These are phyloP conservation scores for Leptodactylus fuscus DNA, from an alignment of 2,113 vertebrate species.

Conservation along the genomic window DNA sequence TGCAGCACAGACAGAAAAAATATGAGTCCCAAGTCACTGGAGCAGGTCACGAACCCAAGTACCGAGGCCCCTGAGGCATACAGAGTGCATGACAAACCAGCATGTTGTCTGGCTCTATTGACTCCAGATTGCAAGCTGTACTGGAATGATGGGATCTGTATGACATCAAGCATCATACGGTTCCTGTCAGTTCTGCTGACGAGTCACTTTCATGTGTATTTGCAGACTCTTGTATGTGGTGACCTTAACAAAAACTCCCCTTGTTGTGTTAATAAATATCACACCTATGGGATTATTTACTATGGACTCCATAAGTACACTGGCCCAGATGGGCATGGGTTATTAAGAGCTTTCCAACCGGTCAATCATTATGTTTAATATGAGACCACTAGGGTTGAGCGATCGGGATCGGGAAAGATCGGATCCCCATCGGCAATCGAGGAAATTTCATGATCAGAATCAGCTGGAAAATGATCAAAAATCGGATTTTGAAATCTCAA, in stretches of 20 bases:
- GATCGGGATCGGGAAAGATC: too few relatives aligned
- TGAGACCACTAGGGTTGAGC: too few relatives aligned
- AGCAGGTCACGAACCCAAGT: background rate
- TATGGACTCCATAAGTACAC: background rate
- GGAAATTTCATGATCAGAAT: too few relatives aligned
- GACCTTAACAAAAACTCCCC: background rate
- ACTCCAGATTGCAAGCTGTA: background rate
- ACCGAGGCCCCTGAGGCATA: background rate
- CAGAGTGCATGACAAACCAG: background rate
- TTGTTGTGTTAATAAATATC: background rate
- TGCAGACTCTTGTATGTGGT: background rate
- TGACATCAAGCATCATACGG: background rate
- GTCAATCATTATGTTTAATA: background rate
- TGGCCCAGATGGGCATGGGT: background rate
- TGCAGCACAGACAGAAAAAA: conserved; percentile 10
- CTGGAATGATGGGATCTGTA: background rate
- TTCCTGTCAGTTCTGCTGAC: conserved; percentile 4
- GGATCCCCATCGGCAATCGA: too few relatives aligned
- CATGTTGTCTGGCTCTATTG: background rate
- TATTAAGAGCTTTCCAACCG: background rate
- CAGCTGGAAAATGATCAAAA: too few relatives aligned
- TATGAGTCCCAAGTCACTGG: background rate
- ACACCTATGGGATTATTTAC: background rate
- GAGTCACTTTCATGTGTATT: background rate
- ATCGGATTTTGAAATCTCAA: too few relatives aligned